Base-by-base conservation (phyloP, 2,888 invertebrate genomes). In the Cryptocephalus moraei region DNA sequence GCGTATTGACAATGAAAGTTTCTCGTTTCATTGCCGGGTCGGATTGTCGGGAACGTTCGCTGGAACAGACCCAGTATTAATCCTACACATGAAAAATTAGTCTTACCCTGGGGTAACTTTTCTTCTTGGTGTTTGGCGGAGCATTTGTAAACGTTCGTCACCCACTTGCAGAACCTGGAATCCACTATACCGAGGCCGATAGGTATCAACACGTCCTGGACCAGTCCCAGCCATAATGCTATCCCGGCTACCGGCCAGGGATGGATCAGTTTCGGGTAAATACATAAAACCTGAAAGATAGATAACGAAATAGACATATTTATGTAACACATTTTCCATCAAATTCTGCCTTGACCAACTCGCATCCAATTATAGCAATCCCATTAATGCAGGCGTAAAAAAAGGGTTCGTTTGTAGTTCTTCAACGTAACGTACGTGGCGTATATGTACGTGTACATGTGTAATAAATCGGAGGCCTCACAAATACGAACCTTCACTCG, bases 151-250 rank as follows among this genome's bases (percentile, higher is more conserved):
- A 76, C 74, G 45, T 71, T 72, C 14, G 75, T 73, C 8, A 78
- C 75, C 72, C 78, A 77, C 38, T 70, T 69, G 45, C 74, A 73
- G 58, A 79, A 78, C 61, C 77, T 70, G 46, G 75, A 72, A 63
- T 80, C 80, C 34, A 77, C 75, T 45, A 78, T 66, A 9, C 76
- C 76, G 31, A 80, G 66, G 32, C 77, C 73, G 10, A 78, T 67
- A 0, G 80, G 79, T 22, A 80, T 69, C 8, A 80, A 64, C 4
- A 75, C 67, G 45, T 78, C 79, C 59, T 79, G 77, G 8, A 77
- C 66, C 36, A 79, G 58, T 1, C 77, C 77, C 43, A 78, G 58
- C 76, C 79, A 79, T 14, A 78, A 66, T 31, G 76, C 73, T 12
- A 75, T 66, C 45, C 75, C 75, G 39, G 77, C 73, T 0, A 76